phyloP scores from a whole-genome alignment of 2,888 invertebrate genomes.

The Thyatira batis region DNA sequence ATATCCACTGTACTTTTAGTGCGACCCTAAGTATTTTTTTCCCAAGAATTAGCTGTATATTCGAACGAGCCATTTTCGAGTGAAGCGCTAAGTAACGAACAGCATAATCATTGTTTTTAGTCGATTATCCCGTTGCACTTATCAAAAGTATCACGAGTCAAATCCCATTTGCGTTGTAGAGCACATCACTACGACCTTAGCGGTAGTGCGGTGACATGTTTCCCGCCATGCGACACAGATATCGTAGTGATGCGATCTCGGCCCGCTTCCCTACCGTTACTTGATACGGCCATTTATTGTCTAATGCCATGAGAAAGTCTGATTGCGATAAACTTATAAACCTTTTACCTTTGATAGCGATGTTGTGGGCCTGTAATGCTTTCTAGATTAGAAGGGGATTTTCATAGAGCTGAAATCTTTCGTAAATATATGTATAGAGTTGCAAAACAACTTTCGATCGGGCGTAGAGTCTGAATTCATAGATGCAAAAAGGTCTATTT shows the following conservation, averaged over 20 bases:
- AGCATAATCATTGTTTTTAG: too few relatives aligned
- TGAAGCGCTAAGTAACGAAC: too few relatives aligned
- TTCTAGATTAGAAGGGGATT: background rate
- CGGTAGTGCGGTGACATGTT: conserved; percentile 64
- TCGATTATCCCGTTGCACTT: background rate
- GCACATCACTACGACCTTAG: conserved; percentile 55
- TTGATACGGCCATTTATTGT: background rate
- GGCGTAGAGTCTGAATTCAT: too few relatives aligned
- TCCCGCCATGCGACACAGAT: conserved; percentile 47
- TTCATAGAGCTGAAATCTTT: background rate
- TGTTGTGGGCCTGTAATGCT: too few relatives aligned
- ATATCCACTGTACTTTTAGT: too few relatives aligned
- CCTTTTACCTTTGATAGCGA: background rate
- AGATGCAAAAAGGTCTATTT: too few relatives aligned
- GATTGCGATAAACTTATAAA: background rate
- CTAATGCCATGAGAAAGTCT: background rate
- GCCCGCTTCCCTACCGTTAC: conserved; percentile 1
- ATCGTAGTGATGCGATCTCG: conserved; percentile 40
- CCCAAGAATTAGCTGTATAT: too few relatives aligned
- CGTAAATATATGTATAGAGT: too few relatives aligned
- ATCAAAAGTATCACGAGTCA: background rate
- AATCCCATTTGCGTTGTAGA: conserved; percentile 15
- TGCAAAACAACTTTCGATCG: too few relatives aligned
- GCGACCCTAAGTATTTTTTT: too few relatives aligned
- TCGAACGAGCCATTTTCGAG: too few relatives aligned